Evolutionary conservation across 2,113 vertebrate species (phyloP), one percentile per base, ranked within the genome.

Genomic region (Cacatua alba): DNA sequence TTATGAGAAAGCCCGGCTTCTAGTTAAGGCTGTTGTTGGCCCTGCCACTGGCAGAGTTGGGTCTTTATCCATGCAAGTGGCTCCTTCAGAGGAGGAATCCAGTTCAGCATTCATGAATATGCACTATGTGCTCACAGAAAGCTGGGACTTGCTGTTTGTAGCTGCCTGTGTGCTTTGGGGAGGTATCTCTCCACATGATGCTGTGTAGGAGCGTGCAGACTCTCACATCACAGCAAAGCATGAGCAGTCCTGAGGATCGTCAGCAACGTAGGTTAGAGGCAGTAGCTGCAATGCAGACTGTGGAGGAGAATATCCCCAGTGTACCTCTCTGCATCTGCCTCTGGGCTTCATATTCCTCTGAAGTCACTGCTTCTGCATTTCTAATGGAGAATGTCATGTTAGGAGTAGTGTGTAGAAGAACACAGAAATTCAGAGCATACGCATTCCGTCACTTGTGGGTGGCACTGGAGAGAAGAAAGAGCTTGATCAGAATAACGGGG

Each of bases 251-350:
- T 7, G 6, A 44, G 92, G 17, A 39, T 63, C n/a, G 3, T 19
- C 74, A 79, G 72, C 74, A 72, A 1, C 1, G 29, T 13, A 48
- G 79, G 85, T 67, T 86, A 48, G 55, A 88, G 71, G 68, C 48
- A 51, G 71, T 16, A 93, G 79, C 85, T 93, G 90, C 75, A 86
- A 10, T 83, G 90, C 85, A 48, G 53, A 43, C 55, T 88, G 55
- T 51, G 76, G n/a, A 83, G 78, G n/a, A 64, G 53, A 91, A 23
- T 72, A 46, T 78, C 81, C 74, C 62, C 48, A 28, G 60, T 5
- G 37, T 20, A 31, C 16, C 39, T 74, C 55, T 79, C 31, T 49
- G 48, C 35, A n/a, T 37, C 79, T 84, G 46, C 57, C 69, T 88
- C 19, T 77, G 86, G 48, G 59, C 37, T 82, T 78, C 25, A 2